Conservation (phyloP, 2,888 invertebrate species). For the Lepetodrilus schrolli region DNA sequence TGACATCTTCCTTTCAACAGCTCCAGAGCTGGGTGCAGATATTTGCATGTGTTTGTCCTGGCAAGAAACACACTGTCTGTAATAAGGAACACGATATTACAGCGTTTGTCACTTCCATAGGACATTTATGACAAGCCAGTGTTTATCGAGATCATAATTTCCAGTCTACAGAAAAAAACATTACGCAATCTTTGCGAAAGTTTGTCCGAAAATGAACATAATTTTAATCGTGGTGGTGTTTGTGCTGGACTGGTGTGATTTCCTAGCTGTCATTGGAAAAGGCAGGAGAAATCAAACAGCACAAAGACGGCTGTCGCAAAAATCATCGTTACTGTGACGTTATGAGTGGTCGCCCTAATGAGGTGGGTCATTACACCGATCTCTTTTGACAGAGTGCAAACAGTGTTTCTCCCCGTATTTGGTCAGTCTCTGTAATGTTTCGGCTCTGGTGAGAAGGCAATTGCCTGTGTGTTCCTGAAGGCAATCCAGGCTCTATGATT, state of each 20-base stretch:
- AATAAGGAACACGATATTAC: slow-evolving; percentile 11
- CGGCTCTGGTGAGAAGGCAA: not conserved
- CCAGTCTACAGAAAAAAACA: not conserved
- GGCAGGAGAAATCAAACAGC: not conserved
- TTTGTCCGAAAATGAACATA: slow-evolving; percentile 16
- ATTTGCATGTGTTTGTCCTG: slow-evolving; percentile 25
- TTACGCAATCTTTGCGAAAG: not conserved
- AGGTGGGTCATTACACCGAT: slow-evolving; percentile 32
- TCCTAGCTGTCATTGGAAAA: slow-evolving; percentile 21
- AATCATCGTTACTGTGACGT: slow-evolving; percentile 28
- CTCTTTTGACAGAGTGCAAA: slow-evolving; percentile 31
- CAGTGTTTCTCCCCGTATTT: slow-evolving; percentile 16
- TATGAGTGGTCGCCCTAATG: slow-evolving; percentile 29
- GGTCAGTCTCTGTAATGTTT: slow-evolving; percentile 13
- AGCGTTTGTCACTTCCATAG: slow-evolving; percentile 11
- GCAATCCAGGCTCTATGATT: slow-evolving; percentile 5
- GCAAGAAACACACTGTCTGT: not conserved
- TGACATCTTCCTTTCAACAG: slow-evolving; percentile 2
- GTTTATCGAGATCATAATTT: slow-evolving; percentile 1
- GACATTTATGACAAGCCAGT: slow-evolving; percentile 17
- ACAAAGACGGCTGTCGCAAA: slow-evolving; percentile 8
- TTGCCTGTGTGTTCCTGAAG: slow-evolving; percentile 1
- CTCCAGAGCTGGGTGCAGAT: not conserved
- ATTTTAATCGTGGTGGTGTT: slow-evolving; percentile 27
- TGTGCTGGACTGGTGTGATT: slow-evolving; percentile 16